Evolutionary conservation across 2,113 vertebrate species (phyloP), one percentile per base, ranked within the genome.

Genomic region (Oreamnos americanus): DNA sequence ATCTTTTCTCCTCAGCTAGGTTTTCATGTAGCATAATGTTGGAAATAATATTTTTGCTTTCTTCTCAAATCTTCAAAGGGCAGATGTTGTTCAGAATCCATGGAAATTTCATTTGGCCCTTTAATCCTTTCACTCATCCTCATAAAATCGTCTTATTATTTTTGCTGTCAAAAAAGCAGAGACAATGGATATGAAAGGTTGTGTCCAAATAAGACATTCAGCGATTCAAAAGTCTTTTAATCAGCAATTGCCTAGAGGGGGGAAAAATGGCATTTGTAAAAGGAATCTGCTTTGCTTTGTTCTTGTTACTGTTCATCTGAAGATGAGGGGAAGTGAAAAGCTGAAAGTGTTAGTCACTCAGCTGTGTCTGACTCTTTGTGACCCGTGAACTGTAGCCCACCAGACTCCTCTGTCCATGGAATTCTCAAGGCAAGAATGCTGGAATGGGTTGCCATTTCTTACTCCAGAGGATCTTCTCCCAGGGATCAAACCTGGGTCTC

Each of bases 41-140:
- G 45, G 39, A 93, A 78, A n/a, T 57, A 67, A 58, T 85, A 81
- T 43, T 76, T 94, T 49, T 51, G 6, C 81, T 39, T 86, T 51
- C 60, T 95, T 84, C 58, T 94, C 58, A 67, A 60, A 87, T 53
- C 62, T 96, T 90, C 51, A 85, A 97, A 96, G 81, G n/a, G 28
- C 16, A 94, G 36, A 21, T 47, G 39, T 88, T 36, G 25, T 81
- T 47, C 43, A 79, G 26, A 97, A 93, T 97, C 83, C 87, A 87
- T 87, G 51, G 82, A 94, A 94, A 90, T 64, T 94, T 47, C 39
- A 88, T 87, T 92, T 90, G 43, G 5, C 13, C 36, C n/a, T 88
- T 97, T 33, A 92, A 49, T 36, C 67, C 30, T 64, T 87, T 92
- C n/a, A 71, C 33, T 74, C 97, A 60, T 96, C 28, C 62, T 95